Conservation (phyloP, 1,140 invertebrate genomes). For the Sarcophaga peregrina region DNA sequence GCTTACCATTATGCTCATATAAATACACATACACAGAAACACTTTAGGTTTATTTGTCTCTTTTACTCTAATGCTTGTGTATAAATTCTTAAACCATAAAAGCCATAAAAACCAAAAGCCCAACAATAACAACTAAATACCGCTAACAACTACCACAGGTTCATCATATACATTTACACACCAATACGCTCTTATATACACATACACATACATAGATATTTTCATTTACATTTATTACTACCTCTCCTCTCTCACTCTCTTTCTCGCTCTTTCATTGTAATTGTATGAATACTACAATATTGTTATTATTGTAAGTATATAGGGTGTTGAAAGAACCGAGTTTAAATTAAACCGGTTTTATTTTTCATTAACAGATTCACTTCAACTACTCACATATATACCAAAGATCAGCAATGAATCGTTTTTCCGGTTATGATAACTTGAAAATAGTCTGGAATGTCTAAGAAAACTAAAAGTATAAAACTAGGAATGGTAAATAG, state of each 20-base stretch:
- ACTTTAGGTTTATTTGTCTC: no score
- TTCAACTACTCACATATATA: no score
- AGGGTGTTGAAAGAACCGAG: background rate
- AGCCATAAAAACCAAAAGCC: constrained; percentile 10
- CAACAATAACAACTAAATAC: background rate
- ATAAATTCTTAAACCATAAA: background rate
- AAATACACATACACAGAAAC: background rate
- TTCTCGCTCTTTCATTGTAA: background rate
- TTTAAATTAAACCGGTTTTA: no score
- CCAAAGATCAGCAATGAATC: no score
- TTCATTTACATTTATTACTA: background rate
- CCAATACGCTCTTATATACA: background rate
- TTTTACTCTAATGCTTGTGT: no score
- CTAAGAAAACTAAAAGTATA: no score
- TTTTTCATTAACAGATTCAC: no score
- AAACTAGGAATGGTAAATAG: no score
- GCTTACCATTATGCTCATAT: background rate
- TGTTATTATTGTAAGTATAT: constrained; percentile 2
- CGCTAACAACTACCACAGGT: constrained; percentile 20
- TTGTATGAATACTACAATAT: background rate
- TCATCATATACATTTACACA: background rate
- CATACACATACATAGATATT: background rate
- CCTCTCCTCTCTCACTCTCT: background rate
- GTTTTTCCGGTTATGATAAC: no score
- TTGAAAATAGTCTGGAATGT: no score